Evolutionary conservation across 1,140 invertebrate species (phyloP).

Genomic region (Antheraea mylitta): DNA sequence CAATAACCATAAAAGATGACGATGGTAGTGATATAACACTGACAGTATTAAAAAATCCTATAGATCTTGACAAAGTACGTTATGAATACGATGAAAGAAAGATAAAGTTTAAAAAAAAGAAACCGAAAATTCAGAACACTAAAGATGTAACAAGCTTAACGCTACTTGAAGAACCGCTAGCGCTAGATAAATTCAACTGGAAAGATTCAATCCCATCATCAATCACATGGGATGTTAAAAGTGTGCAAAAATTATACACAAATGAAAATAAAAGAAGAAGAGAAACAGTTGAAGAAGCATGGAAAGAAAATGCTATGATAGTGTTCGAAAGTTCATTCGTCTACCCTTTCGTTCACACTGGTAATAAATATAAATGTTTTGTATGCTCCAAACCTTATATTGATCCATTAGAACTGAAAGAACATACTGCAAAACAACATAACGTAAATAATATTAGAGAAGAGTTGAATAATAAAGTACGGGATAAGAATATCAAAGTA

Average conservation of each 20-base stretch:
- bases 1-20: slow-evolving; percentile 51
- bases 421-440: slow-evolving; percentile 41
- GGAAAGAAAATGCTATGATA: slow-evolving; percentile 51
- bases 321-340: slow-evolving; percentile 55
- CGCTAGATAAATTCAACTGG: slow-evolving; percentile 29
- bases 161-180: slow-evolving; percentile 41
- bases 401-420: slow-evolving; percentile 36
- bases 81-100: slow-evolving; percentile 33
- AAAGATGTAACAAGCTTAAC: slow-evolving; percentile 21
- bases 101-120: neutral
- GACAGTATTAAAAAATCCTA: slow-evolving; percentile 44
- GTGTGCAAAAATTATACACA: slow-evolving; percentile 19
- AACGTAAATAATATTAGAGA: slow-evolving; percentile 36
- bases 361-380: slow-evolving; percentile 60
- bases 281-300: slow-evolving; percentile 22
- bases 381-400: slow-evolving; percentile 45
- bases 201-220: slow-evolving; percentile 17
- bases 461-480: slow-evolving; percentile 38
- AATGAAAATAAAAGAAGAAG: slow-evolving; percentile 12
- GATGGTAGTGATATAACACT: slow-evolving; percentile 46
- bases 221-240: slow-evolving; percentile 36
- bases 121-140: slow-evolving; percentile 13
- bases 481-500: slow-evolving; percentile 56
- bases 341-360: slow-evolving; percentile 53
- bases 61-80: slow-evolving; percentile 36